These are phyloP conservation scores for Okapia johnstoni DNA, from an alignment of 2,113 vertebrate genomes.

Conservation along the genomic window DNA sequence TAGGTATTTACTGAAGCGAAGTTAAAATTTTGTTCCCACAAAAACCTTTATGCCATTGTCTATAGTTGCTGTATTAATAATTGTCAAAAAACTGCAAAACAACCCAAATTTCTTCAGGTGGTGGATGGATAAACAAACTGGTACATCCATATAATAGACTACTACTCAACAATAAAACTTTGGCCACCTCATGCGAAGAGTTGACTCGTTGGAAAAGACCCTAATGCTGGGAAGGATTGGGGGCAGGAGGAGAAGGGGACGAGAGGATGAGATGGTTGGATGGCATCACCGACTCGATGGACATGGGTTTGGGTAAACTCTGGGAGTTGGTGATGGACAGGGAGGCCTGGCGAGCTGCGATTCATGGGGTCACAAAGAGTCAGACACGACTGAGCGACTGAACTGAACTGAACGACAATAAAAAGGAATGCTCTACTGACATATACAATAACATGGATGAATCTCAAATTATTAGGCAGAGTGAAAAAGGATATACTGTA, in stretches of 20 bases:
- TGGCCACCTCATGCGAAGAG: too few species aligned
- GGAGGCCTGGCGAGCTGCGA: too few species aligned
- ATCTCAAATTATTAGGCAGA: not conserved
- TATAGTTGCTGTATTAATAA: not conserved
- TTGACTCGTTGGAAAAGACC: too few species aligned
- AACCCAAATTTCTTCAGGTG: not conserved
- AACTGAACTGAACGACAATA: not conserved
- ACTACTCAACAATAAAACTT: not conserved
- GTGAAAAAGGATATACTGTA: not conserved
- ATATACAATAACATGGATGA: not conserved
- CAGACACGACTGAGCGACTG: too few species aligned
- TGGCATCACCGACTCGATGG: too few species aligned
- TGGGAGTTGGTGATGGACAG: too few species aligned
- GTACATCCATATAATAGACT: not conserved
- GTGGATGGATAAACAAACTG: not conserved
- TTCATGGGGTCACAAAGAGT: too few species aligned
- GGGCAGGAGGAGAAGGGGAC: too few species aligned
- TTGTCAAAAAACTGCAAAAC: not conserved
- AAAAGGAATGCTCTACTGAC: not conserved
- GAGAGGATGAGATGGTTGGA: too few species aligned
- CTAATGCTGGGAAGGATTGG: too few species aligned
- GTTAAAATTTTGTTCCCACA: not conserved
- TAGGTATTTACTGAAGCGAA: not conserved
- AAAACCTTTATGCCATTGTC: not conserved
- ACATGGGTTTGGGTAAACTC: too few species aligned